Percentiles rank a stretch among this genome's conserved stretches.
Conservation (phyloP, 2,797 vertebrate species). For the Fundulus diaphanus region DNA sequence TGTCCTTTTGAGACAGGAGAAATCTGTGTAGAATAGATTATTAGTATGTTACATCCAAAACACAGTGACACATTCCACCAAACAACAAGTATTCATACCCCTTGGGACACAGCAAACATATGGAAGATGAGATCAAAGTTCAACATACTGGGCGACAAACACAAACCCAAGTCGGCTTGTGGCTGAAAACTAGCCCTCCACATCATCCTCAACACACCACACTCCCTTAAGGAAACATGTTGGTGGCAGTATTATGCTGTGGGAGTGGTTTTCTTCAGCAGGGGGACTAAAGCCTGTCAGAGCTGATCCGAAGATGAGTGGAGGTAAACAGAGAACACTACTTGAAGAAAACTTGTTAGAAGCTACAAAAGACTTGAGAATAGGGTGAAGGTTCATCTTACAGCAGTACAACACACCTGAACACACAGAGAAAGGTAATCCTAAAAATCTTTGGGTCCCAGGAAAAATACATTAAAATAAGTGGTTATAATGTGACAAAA, state of each 20-base stretch:
- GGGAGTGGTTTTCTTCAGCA: no score
- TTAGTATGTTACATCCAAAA: conserved; percentile 10
- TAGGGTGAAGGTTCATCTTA: neutral
- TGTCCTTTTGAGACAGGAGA: conserved; percentile 45
- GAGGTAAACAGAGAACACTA: neutral
- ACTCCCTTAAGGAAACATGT: no score
- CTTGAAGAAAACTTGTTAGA: neutral
- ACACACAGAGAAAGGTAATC: neutral
- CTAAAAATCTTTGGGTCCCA: neutral
- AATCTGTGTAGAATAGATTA: conserved; percentile 13
- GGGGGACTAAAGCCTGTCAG: neutral
- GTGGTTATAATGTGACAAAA: neutral
- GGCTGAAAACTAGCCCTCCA: neutral
- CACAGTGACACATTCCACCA: neutral
- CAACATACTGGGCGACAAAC: neutral
- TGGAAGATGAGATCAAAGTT: neutral
- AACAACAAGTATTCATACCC: neutral
- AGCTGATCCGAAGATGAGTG: neutral
- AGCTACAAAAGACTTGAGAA: neutral
- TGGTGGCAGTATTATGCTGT: no score
- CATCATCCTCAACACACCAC: neutral
- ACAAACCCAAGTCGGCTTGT: neutral
- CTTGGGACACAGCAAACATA: neutral
- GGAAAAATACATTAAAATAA: neutral
- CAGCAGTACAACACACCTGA: neutral